Evolutionary conservation across 2,888 invertebrate species (phyloP), one percentile per base, ranked within the genome.

Genomic region (Ennomos quercinarius): DNA sequence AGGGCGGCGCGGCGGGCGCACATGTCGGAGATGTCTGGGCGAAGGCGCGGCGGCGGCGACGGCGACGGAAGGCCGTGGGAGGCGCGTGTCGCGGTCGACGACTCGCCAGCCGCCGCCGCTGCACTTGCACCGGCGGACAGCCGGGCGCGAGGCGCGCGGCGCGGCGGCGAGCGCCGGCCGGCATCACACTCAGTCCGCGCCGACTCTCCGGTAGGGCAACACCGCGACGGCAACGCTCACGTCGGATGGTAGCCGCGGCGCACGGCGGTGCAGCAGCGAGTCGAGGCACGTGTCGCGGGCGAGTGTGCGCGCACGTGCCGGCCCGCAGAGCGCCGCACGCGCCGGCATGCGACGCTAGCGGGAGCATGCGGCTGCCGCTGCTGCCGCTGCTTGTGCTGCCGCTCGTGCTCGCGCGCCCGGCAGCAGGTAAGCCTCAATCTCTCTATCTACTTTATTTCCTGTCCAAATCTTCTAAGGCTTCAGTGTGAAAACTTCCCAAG

Each of bases 381-480:
- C 87, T 90, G 88, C 89, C 90, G 86, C 86, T 91, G 80, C 84
- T 90, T 78, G 84, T 89, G 84, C 86, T 90, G 87, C 87, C 88
- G 85, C 88, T 92, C 84, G 82, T 89, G 83, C 88, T 91, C 74
- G 87, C 84, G 84, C 87, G 85, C 81, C 90, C 90, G 83, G 89
- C 89, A 80, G 86, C 89, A 87, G 91, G 91, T 91, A 74, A 89
- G 82, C 27, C 27, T 27, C 27, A 3, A 27, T 6, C 27, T 27
- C 6, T 27, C 0, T 27, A 27, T 6, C 6, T 27, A 27, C 27
- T 27, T 27, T 17, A 0, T 6, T 6, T 27, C 27, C 27, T 27
- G 27, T 27, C 27, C 27, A 27, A 27, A 27, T n/a, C 34, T 1
- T 38, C 10, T 43, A 41, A 3, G 13, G 10, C 12, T 41, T 36